Evolutionary conservation across 2,888 invertebrate species (phyloP).

Genomic region (Holacanthella duospinosa): DNA sequence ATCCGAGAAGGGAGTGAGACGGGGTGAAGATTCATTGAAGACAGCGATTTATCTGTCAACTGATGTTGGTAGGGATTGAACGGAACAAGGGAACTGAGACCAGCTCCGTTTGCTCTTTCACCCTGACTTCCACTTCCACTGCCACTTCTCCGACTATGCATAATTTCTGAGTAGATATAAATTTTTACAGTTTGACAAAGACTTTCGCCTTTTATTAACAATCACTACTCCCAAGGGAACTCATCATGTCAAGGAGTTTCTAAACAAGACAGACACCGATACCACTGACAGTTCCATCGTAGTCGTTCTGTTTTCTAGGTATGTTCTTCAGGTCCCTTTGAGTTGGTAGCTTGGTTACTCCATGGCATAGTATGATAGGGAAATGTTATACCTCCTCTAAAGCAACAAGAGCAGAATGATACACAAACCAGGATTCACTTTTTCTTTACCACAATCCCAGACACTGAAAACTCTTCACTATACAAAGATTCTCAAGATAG

Average conservation of each 20-base stretch:
- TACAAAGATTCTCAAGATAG: neutral
- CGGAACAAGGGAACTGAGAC: conserved; percentile 16
- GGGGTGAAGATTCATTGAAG: conserved; percentile 34
- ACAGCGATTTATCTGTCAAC: conserved; percentile 24
- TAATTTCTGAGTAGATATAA: no score
- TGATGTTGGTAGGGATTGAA: conserved; percentile 14
- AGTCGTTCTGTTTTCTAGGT: neutral
- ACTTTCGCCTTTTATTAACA: neutral
- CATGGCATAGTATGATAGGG: neutral
- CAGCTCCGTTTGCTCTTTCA: conserved; percentile 23
- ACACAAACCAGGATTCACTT: neutral
- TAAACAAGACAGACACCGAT: neutral
- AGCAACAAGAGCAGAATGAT: neutral
- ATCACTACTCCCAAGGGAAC: neutral
- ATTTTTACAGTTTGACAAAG: no score
- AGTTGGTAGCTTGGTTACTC: neutral
- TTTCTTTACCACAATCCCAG: neutral
- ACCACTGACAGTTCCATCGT: no score
- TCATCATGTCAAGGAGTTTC: no score
- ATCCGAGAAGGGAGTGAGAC: conserved; percentile 29
- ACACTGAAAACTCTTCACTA: neutral
- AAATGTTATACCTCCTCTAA: neutral
- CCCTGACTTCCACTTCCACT: neutral
- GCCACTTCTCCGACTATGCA: neutral
- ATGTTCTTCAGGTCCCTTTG: neutral